Base-by-base conservation (phyloP, 2,797 vertebrate species). In the Spheniscus humboldti region DNA sequence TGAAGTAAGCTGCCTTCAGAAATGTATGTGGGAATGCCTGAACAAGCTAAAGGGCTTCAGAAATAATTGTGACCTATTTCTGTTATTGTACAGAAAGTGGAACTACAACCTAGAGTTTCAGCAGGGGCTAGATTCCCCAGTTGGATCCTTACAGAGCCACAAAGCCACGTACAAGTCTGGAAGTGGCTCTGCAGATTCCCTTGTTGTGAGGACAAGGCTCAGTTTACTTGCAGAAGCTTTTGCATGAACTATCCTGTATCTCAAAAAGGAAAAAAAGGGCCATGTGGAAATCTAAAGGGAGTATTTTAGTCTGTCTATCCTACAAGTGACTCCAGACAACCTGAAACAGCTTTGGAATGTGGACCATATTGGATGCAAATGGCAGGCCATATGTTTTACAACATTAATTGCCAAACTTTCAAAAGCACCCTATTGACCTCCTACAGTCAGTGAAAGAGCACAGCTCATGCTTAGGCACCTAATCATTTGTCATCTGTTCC, bases 291-390 rank as follows among this genome's bases (percentile, higher is more conserved):
- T 47, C 53, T 62, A 19, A 78, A 77, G 31, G 85, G 78, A 91
- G n/a, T 67, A 33, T 71, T 90, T 94, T 24, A 94, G 39, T 63
- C 87, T 86, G 48, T 82, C 78, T 94, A 24, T 76, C 55, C 52
- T 74, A 57, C 53, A 64, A 76, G 57, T 67, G 53, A 82, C 68
- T 63, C 86, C 82, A 93, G 92, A 86, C 88, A 95, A 88, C 90
- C 86, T 68, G 69, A 84, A 95, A 77, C 62, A 95, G 90, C 88
- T 94, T 86, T 84, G 90, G 68, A 92, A 86, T 72, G 57, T 75
- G 62, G 86, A 86, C 72, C 82, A 93, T 90, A 95, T 69, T 95
- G 94, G 77, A 85, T 68, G 77, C 92, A 93, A 95, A 96, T 88
- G 86, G 52, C 43, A 95, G 71, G 55, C 92, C 90, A 66, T 94